Evolutionary conservation across 2,888 invertebrate species (phyloP).

Genomic region (Cabera pusaria): DNA sequence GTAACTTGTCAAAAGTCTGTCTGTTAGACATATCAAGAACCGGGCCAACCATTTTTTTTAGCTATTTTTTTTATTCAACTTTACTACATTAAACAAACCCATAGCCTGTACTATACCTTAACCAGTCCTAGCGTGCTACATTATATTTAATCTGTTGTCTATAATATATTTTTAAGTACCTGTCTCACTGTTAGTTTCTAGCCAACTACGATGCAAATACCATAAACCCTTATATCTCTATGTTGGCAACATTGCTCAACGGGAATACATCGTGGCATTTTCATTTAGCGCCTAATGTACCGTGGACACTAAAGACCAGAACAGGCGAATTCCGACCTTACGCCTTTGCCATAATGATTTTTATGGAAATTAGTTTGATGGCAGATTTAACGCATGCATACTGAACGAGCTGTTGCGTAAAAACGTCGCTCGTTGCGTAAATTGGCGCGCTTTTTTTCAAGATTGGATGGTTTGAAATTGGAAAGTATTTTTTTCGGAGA

Average conservation of each 20-base stretch:
- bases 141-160: no score
- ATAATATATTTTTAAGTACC: no score
- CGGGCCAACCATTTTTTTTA: no score
- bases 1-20: no score
- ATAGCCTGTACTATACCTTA: no score
- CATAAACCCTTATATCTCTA: slow-evolving; percentile 28
- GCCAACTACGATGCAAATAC: slow-evolving; percentile 18
- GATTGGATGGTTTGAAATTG: slow-evolving; percentile 21
- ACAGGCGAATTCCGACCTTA: slow-evolving; percentile 30
- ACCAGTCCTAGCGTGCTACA: no score
- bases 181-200: no score
- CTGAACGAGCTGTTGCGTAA: slow-evolving; percentile 33
- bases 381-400: slow-evolving; percentile 35
- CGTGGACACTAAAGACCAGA: slow-evolving; percentile 30
- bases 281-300: slow-evolving; percentile 46
- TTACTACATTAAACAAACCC: no score
- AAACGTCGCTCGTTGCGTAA: slow-evolving; percentile 21
- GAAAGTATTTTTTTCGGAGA: slow-evolving; percentile 14
- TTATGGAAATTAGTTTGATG: slow-evolving; percentile 27
- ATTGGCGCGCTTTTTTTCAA: slow-evolving; percentile 17
- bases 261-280: slow-evolving; percentile 33
- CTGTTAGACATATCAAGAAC: no score
- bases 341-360: slow-evolving; percentile 19
- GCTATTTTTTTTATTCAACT: no score
- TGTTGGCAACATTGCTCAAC: slow-evolving; percentile 28